Evolutionary conservation across 92 coral and sea anemone species (phyloP).

Genomic region (Porites divaricata): DNA sequence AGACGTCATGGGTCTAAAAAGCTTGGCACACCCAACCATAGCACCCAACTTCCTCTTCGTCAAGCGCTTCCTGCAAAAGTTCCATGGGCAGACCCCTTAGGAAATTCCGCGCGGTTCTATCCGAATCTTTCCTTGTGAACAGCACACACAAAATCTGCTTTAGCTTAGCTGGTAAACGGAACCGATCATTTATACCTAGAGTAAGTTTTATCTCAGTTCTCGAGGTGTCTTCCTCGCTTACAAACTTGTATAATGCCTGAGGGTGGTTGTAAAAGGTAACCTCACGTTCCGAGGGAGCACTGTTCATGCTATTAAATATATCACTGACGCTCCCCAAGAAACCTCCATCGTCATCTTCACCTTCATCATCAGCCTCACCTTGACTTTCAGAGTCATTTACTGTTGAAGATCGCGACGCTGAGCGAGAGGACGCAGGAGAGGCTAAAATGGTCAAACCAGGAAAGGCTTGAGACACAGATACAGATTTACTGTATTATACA

Average conservation of each 20-base stretch:
- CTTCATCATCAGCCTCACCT: constrained; percentile 22
- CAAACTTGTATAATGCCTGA: constrained; percentile 73
- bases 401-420: constrained; percentile 23
- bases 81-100: constrained; percentile 57
- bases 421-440: constrained; percentile 9
- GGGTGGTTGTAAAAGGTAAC: constrained; percentile 61
- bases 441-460: constrained; percentile 5
- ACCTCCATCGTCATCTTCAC: constrained; percentile 50
- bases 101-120: constrained; percentile 73
- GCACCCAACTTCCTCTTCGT: constrained; percentile 38
- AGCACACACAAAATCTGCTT: constrained; percentile 78
- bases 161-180: constrained; percentile 53
- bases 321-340: constrained; percentile 63
- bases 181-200: constrained; percentile 67
- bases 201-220: constrained; percentile 72
- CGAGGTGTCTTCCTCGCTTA: constrained; percentile 76
- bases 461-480: neutral
- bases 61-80: constrained; percentile 58
- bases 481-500: too few relatives aligned
- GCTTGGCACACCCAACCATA: constrained; percentile 16
- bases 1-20: neutral
- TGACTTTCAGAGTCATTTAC: constrained; percentile 6
- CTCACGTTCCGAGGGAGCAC: constrained; percentile 48
- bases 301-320: constrained; percentile 50
- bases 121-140: constrained; percentile 75